Conservation (phyloP, 2,888 invertebrate species). For the Amphipyra tragopoginis region DNA sequence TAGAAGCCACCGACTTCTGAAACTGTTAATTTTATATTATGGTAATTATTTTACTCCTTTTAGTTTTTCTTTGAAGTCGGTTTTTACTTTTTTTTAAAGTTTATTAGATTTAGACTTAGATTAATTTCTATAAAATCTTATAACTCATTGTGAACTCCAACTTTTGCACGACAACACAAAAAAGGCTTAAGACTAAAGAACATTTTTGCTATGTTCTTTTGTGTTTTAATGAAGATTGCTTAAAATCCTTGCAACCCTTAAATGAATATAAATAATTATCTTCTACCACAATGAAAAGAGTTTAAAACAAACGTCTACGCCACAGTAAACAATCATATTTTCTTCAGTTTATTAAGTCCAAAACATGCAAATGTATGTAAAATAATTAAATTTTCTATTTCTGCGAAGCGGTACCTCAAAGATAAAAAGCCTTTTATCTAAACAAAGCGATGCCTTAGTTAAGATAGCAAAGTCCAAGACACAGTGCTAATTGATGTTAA, state of each 20-base stretch:
- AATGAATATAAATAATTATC: constrained; percentile 28
- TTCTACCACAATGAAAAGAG: neutral
- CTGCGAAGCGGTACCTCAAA: neutral
- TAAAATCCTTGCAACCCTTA: constrained; percentile 41
- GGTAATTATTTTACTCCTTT: no score
- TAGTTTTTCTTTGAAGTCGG: no score
- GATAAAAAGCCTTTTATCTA: constrained; percentile 42
- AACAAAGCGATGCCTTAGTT: constrained; percentile 48
- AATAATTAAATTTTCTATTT: constrained; percentile 14
- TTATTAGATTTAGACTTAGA: no score
- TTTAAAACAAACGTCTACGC: constrained; percentile 5
- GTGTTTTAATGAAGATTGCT: constrained; percentile 48
- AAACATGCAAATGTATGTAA: constrained; percentile 24
- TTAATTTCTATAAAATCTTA: constrained; percentile 37
- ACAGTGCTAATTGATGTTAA: constrained; percentile 79
- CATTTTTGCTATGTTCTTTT: constrained; percentile 49
- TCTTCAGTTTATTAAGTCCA: neutral
- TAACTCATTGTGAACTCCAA: constrained; percentile 18
- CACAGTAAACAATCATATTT: neutral
- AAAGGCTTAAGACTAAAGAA: constrained; percentile 34
- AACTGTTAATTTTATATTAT: no score
- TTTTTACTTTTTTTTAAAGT: no score
- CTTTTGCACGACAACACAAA: constrained; percentile 27
- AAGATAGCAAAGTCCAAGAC: constrained; percentile 61
- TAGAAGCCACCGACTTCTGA: no score